Base-by-base conservation (phyloP, 2,888 invertebrate genomes). In the Plemyria rubiginata region DNA sequence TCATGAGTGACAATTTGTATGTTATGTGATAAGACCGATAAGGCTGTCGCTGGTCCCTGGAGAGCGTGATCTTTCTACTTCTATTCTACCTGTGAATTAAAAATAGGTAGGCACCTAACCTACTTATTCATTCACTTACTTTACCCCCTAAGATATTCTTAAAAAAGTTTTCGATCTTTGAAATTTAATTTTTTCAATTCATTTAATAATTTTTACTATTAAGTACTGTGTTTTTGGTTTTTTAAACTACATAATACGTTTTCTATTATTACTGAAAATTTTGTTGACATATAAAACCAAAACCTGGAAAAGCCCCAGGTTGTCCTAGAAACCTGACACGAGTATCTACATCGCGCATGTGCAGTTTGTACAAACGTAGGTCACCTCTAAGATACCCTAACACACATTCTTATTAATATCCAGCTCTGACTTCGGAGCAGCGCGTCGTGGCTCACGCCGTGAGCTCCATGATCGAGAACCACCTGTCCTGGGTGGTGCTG, bases 391-490 rank as follows among this genome's bases (percentile, higher is more conserved):
- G 43, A 43, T 43, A 48, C 32, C 32, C 52, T 9, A 29, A 53
- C 32, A 56, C 70, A 72, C 65, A 71, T 72, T 68, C 73, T 62
- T 71, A 78, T 62, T 77, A 70, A 76, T 59, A 70, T 71, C 45
- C 78, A 93, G 96, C 94, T 46, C 94, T 99, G 72, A 96, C 96
- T 65, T 93, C 96, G 72, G 97, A 97, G 82, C 98, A 99, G 87
- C 96, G 96, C 71, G 97, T 96, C 82, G 94, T 97, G 65, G 95
- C 98, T 22, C 97, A 98, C 89, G 98, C 98, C 60, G 97, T 97
- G 94, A 96, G 97, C 82, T 97, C 97, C 68, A 98, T 99, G 98
- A 95, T 98, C 77, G 98, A 98, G 90, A 98, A 98, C 85, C 98
- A 98, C 86, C 95, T 98, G 46, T 95, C 96, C 61, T 98, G 98